Conservation (phyloP, 2,113 vertebrate genomes). For the Notarius quadriscutis region DNA sequence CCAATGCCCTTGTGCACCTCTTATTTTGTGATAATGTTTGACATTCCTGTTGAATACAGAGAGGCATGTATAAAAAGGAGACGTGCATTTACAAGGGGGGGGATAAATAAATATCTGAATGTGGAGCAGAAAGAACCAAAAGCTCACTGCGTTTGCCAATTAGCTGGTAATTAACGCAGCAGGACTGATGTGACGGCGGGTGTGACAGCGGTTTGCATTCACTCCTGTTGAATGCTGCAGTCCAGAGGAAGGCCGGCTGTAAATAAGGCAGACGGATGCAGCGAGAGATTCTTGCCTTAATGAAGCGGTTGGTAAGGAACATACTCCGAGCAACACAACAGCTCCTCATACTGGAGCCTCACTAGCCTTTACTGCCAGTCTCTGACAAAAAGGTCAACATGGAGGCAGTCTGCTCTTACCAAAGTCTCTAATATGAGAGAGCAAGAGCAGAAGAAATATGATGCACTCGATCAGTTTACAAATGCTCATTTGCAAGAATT, state of each 20-base stretch:
- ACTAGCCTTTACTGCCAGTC: constrained; percentile 50
- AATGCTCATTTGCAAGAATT: neutral
- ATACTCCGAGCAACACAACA: constrained; percentile 50
- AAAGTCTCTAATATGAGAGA: constrained; percentile 1
- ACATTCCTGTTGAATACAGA: constrained; percentile 73
- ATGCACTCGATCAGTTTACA: neutral
- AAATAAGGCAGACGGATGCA: constrained; percentile 78
- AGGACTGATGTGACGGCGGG: constrained; percentile 43
- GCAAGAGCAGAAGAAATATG: neutral
- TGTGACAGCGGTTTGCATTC: constrained; percentile 77
- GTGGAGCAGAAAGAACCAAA: constrained; percentile 58
- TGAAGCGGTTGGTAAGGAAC: constrained; percentile 89
- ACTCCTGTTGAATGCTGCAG: constrained; percentile 77
- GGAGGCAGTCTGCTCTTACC: constrained; percentile 41
- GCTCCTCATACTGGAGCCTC: constrained; percentile 20
- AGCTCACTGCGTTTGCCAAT: constrained; percentile 75
- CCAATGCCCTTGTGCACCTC: constrained; percentile 71
- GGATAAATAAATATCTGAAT: constrained; percentile 50
- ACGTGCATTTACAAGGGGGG: constrained; percentile 60
- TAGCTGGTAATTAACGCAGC: constrained; percentile 85
- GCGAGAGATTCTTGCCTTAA: constrained; percentile 84
- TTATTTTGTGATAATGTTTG: constrained; percentile 76
- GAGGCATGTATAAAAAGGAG: constrained; percentile 59
- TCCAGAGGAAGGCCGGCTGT: constrained; percentile 67
- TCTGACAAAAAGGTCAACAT: constrained; percentile 66